Evolutionary conservation across 2,113 vertebrate species (phyloP).

Genomic region (Rissa tridactyla): DNA sequence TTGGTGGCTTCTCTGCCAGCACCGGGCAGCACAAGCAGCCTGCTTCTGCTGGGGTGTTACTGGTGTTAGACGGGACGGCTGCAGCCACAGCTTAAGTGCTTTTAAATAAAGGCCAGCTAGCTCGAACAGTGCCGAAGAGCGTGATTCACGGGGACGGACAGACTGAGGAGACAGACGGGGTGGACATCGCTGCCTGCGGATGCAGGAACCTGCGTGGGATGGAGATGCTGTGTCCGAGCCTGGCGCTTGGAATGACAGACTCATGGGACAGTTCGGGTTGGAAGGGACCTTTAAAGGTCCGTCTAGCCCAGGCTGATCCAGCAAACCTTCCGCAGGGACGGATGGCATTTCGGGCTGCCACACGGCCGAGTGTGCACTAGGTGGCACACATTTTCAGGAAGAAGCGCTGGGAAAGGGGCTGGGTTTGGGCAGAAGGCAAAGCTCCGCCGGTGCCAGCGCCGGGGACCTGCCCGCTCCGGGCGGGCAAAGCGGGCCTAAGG

Average conservation of each 20-base stretch:
- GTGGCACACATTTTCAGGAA: conserved; percentile 7
- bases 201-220: not conserved
- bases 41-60: not conserved
- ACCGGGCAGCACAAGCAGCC: not conserved
- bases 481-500: not conserved
- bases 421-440: not conserved
- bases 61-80: not conserved
- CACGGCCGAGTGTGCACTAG: not conserved
- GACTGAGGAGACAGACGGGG: not conserved
- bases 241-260: not conserved
- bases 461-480: not conserved
- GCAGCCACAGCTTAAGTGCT: not conserved
- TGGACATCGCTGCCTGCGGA: not conserved
- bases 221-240: not conserved
- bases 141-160: fast-evolving
- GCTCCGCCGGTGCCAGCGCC: not conserved
- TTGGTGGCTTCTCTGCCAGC: not conserved
- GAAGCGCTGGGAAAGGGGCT: not conserved
- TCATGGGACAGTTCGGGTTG: not conserved
- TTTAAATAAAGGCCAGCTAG: not conserved
- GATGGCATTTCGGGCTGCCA: fast-evolving
- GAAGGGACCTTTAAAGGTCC: not conserved
- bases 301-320: not conserved
- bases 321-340: not conserved
- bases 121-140: fast-evolving